Evolutionary conservation across 64 coral and sea anemone species (phyloP).

Genomic region (Montipora cactus): DNA sequence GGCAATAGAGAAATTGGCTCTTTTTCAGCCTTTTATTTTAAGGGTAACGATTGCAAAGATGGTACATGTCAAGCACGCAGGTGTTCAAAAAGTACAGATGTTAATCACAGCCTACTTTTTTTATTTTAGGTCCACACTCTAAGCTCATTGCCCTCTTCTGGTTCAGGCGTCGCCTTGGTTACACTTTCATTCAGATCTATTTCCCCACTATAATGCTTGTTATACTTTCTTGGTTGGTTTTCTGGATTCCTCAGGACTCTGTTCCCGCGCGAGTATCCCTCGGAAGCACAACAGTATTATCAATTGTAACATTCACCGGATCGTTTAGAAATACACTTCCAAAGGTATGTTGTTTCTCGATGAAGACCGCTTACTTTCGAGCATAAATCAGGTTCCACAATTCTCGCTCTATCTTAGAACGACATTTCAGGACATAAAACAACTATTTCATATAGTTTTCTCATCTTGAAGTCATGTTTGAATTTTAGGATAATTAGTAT

Average conservation of each 20-base stretch:
- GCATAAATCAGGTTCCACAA: no score
- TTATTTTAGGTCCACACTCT: neutral
- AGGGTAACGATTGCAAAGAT: no score
- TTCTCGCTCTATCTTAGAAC: no score
- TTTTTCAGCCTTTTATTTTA: no score
- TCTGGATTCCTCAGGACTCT: constrained; percentile 54
- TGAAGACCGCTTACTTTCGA: no score
- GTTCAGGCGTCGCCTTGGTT: constrained; percentile 58
- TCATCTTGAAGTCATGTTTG: no score
- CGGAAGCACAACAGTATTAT: constrained; percentile 66
- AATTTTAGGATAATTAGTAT: no score
- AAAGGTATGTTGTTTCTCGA: constrained; percentile 16
- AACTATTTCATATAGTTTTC: no score
- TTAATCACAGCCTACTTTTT: neutral
- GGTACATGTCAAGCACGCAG: no score
- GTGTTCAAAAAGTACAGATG: no score
- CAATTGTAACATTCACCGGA: constrained; percentile 70
- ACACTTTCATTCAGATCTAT: constrained; percentile 67
- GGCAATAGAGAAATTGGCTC: no score
- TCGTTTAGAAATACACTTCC: constrained; percentile 53
- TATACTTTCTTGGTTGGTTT: constrained; percentile 66
- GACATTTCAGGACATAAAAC: no score
- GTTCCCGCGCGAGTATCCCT: constrained; percentile 69
- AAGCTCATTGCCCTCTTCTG: constrained; percentile 43
- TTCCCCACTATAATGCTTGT: constrained; percentile 62